Conservation (phyloP, 1,140 invertebrate species). For the Dreissena polymorpha region DNA sequence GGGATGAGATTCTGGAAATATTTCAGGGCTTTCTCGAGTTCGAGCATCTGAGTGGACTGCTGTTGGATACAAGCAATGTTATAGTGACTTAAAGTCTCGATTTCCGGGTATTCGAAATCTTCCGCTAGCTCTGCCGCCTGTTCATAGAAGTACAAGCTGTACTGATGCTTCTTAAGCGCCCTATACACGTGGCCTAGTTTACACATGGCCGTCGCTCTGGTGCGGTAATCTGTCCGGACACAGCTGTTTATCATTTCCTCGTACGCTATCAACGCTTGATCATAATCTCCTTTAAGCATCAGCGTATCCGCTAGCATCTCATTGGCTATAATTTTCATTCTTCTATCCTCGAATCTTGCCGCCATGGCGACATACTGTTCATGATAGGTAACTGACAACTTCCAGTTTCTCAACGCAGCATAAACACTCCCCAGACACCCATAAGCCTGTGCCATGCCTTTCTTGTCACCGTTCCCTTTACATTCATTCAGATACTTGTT, state of each 20-base stretch:
- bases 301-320: constrained; percentile 75
- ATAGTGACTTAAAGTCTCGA: constrained; percentile 71
- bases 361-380: constrained; percentile 73
- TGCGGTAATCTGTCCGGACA: constrained; percentile 62
- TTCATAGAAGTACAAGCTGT: constrained; percentile 72
- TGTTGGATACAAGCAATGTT: constrained; percentile 72
- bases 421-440: constrained; percentile 74
- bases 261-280: constrained; percentile 64
- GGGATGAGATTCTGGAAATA: constrained; percentile 74
- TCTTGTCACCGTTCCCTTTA: constrained; percentile 66
- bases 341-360: constrained; percentile 62
- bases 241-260: constrained; percentile 63
- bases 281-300: constrained; percentile 70
- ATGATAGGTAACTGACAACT: constrained; percentile 70
- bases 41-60: constrained; percentile 69
- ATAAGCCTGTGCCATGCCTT: constrained; percentile 74
- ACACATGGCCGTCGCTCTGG: constrained; percentile 65
- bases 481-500: constrained; percentile 67
- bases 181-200: constrained; percentile 72
- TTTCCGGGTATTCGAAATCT: constrained; percentile 66
- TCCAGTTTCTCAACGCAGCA: constrained; percentile 71
- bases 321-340: constrained; percentile 67
- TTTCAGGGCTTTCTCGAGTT: constrained; percentile 71
- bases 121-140: constrained; percentile 65
- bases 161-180: constrained; percentile 65